Base-by-base conservation (phyloP, 1,140 invertebrate species). In the Leptopilina boulardi region DNA sequence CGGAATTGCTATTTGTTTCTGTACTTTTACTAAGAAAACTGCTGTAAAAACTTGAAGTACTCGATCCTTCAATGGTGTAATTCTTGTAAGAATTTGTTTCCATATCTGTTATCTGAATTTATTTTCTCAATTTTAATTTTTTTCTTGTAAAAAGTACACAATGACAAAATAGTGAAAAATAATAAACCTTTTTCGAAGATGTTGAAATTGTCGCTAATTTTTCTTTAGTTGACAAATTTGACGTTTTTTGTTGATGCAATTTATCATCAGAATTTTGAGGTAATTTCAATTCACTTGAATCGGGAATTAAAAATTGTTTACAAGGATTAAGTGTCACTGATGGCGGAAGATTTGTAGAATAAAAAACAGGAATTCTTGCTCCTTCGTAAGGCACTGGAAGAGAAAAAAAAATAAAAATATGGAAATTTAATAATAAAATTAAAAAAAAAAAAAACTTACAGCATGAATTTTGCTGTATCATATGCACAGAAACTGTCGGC, bases 41-140 rank as follows among this genome's bases (percentile, higher is more conserved):
- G 26, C 89, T 89, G 76, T 90, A 91, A 44, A 91, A 89, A 30
- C 90, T 91, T 3, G 90, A 91, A 5, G 87, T 89, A 38, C 90
- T 91, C 2, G 87, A 89, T 21, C 89, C 89, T 70, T 89, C 89
- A 5, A 84, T 83, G 23, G 84, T 86, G 10, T 84, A 88, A 9
- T 56, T 59, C 11, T 78, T 78, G 44, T 78, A 80, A 0, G 78
- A 76, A 73, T 74, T 75, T 19, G 75, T 72, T 72, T 81, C 47
- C 5, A 47, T 5, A 26, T 1, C 51, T 54, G 5, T 4, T 15
- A 54, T 54, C 19, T 54, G 6, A 73, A 73, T 44, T 9, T 23
- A 59, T 8, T 41, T 59, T 41, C 8, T n/a, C n/a, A 13, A 18
- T 6, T 8, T 26, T 21, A 21, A 51, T 23, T 51, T 51, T 56